These are phyloP conservation scores for Chelmon rostratus DNA, from an alignment of 2,797 vertebrate genomes.

Conservation along the genomic window DNA sequence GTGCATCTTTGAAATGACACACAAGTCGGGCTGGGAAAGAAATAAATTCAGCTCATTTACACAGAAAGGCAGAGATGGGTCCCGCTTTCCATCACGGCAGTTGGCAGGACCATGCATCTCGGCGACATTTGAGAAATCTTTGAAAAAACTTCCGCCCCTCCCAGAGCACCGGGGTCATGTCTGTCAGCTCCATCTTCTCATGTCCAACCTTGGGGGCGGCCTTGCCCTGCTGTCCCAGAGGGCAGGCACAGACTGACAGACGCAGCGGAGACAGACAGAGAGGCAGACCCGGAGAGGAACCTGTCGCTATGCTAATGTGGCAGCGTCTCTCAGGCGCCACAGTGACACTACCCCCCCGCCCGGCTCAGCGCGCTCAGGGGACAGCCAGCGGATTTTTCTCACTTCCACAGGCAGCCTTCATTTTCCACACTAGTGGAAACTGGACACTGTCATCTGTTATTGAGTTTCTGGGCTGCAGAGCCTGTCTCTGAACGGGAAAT, in stretches of 20 bases:
- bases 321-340: constrained; percentile 43
- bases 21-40: constrained; percentile 17
- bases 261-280: constrained; percentile 47
- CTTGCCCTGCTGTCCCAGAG: constrained; percentile 45
- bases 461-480: constrained; percentile 58
- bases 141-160: constrained; percentile 1
- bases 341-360: constrained; percentile 40
- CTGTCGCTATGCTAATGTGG: constrained; percentile 65
- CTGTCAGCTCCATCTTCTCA: constrained; percentile 60
- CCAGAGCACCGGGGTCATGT: constrained; percentile 36
- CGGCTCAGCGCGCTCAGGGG: constrained; percentile 53
- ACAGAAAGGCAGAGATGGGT: constrained; percentile 29
- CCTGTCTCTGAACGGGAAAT: constrained; percentile 50
- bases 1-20: constrained; percentile 59
- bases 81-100: constrained; percentile 42
- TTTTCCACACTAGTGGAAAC: constrained; percentile 81
- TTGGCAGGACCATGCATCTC: constrained; percentile 49
- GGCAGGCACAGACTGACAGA: constrained; percentile 54
- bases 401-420: constrained; percentile 72
- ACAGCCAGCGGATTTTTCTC: constrained; percentile 64
- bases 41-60: constrained; percentile 64
- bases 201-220: constrained; percentile 50
- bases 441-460: constrained; percentile 79
- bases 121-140: constrained; percentile 46
- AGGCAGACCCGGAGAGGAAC: constrained; percentile 49